Conservation (phyloP, 1,140 invertebrate genomes). For the Augochlora pura region DNA sequence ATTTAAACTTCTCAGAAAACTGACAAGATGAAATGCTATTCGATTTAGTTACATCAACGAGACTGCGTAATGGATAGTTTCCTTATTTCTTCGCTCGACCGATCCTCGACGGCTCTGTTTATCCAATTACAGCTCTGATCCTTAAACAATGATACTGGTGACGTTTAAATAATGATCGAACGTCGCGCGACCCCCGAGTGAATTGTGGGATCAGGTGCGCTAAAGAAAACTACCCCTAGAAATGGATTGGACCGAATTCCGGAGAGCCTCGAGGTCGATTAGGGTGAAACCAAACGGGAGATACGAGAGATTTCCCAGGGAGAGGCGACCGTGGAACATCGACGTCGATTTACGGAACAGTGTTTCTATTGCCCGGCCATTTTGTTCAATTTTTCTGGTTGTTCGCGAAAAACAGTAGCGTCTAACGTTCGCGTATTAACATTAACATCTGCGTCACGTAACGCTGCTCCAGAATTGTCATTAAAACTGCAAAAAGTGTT, state of each 20-base stretch:
- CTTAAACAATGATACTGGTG: constrained; percentile 56
- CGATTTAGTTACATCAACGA: not conserved
- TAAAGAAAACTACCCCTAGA: constrained; percentile 60
- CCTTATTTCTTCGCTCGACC: not conserved
- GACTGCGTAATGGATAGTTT: not conserved
- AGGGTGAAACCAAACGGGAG: constrained; percentile 63
- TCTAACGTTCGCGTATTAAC: constrained; percentile 57
- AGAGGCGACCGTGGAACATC: constrained; percentile 49
- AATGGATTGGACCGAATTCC: constrained; percentile 66
- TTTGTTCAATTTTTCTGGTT: constrained; percentile 42
- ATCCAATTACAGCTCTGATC: constrained; percentile 2
- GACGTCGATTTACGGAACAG: constrained; percentile 54
- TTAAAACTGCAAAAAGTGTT: no score
- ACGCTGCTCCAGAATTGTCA: no score
- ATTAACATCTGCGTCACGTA: constrained; percentile 72
- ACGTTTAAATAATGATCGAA: constrained; percentile 62
- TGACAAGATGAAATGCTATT: not conserved
- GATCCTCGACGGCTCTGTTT: not conserved
- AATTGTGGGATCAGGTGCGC: constrained; percentile 61
- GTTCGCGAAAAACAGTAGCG: constrained; percentile 34
- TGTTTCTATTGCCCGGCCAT: constrained; percentile 49
- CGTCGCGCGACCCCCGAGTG: constrained; percentile 25
- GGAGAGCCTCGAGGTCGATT: constrained; percentile 60
- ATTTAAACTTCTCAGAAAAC: no score
- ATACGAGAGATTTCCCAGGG: constrained; percentile 58